phyloP scores from a whole-genome alignment of 2,113 vertebrate genomes.

The Cyanoliseus patagonus region DNA sequence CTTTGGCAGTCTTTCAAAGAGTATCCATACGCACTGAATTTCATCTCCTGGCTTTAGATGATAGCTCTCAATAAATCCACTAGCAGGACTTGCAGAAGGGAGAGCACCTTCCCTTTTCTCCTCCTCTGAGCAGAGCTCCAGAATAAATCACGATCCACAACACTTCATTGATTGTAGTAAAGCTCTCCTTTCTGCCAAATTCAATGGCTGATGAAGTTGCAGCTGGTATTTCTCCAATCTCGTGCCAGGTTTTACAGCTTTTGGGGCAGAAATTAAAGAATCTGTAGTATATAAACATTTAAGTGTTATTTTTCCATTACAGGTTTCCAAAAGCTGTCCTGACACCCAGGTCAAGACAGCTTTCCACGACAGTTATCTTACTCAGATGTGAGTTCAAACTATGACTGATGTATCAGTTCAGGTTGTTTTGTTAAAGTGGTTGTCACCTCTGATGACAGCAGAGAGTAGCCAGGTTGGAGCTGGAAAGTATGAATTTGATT shows the following conservation, averaged over 20 bases:
- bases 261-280: not conserved
- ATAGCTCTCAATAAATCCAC: conserved; percentile 21
- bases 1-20: conserved; percentile 55
- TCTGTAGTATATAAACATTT: not conserved
- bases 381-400: not conserved
- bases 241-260: not conserved
- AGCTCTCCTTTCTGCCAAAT: not conserved
- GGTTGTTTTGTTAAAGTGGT: not conserved
- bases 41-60: not conserved
- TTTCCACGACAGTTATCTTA: not conserved
- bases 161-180: not conserved
- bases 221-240: not conserved
- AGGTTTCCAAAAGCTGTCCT: not conserved
- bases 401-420: not conserved
- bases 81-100: not conserved
- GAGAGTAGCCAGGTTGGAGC: not conserved
- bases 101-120: not conserved
- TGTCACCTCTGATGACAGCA: not conserved
- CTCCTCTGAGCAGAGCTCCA: not conserved
- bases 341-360: not conserved
- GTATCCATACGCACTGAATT: conserved; percentile 20
- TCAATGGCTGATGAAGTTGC: not conserved
- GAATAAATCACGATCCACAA: not conserved
- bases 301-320: not conserved
- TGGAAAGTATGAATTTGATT: not conserved